phyloP scores from a whole-genome alignment of 2,888 invertebrate genomes.

The Diarsia rubi region DNA sequence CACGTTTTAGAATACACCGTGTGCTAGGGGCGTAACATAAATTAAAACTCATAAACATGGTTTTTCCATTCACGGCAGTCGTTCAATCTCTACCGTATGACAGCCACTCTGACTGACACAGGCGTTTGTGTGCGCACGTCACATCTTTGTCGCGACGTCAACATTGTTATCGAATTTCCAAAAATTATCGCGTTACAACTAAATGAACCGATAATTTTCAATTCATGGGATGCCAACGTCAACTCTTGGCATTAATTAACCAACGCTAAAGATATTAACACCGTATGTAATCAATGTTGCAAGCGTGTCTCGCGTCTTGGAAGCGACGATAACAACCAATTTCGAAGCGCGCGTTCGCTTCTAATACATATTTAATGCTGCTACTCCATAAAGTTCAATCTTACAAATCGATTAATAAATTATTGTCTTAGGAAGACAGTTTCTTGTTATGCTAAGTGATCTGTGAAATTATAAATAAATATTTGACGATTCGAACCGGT shows the following conservation, averaged over 20 bases:
- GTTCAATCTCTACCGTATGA: neutral
- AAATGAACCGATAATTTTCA: constrained; percentile 19
- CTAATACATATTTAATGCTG: neutral
- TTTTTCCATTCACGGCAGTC: neutral
- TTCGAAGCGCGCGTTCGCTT: neutral
- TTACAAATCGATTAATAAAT: neutral
- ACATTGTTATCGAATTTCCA: neutral
- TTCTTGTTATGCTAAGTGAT: neutral
- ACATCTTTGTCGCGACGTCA: neutral
- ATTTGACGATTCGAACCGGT: neutral
- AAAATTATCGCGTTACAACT: constrained; percentile 2
- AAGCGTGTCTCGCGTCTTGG: neutral
- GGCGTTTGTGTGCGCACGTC: neutral
- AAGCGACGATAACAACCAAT: neutral
- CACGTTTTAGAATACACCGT: no score
- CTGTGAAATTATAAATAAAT: neutral
- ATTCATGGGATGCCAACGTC: neutral
- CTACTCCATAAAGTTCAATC: neutral
- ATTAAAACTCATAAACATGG: neutral
- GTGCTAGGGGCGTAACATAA: neutral
- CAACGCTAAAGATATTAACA: constrained; percentile 16
- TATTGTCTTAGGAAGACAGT: neutral
- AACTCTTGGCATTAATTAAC: constrained; percentile 9
- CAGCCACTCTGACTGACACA: neutral
- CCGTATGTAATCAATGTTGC: constrained; percentile 26